Evolutionary conservation across 2,888 invertebrate genomes (phyloP), one percentile per base, ranked within the genome.

Genomic region (Eristalis arbustorum): DNA sequence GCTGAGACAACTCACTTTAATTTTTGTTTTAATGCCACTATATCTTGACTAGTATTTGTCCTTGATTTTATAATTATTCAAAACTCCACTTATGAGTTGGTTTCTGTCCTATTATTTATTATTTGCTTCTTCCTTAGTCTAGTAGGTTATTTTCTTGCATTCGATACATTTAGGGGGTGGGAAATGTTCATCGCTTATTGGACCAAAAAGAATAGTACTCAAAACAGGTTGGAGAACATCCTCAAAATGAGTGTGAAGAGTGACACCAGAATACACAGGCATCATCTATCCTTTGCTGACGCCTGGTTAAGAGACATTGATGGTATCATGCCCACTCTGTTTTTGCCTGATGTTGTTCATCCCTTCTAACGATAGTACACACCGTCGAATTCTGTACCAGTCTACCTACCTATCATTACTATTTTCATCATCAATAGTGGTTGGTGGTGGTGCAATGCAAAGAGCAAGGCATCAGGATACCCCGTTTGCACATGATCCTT

Each of bases 401-500:
- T 75, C 78, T 28, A 84, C 73, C 73, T 73, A 74, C 71, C n/a
- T n/a, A 76, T 76, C 78, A 79, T 76, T 69, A 84, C 76, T 76
- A 88, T 80, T 80, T 67, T 62, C 74, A 78, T 87, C 79, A 88
- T 80, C 79, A 84, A 66, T 69, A 71, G 78, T 78, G 74, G 74
- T 74, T 79, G 76, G 61, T 78, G 78, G 72, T 88, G 76, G 84
- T 80, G 85, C 79, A 84, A 79, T 80, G 68, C 61, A 73, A 73
- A 59, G 74, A 78, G 67, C 83, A 67, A 82, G 67, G 67, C 71
- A 79, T 74, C 71, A 71, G 82, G 82, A 82, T 87, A 87, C 87
- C 87, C 83, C 85, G 74, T 88, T 67, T 88, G 89, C 91, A 92
- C 92, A 92, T 92, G 92, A 92, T 92, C 92, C 92, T 92, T 92